A percentile compares a stretch with the other conserved stretches of the same genome.
These are phyloP conservation scores for Cottus gobio DNA, from an alignment of 2,113 vertebrate genomes.

Conservation along the genomic window DNA sequence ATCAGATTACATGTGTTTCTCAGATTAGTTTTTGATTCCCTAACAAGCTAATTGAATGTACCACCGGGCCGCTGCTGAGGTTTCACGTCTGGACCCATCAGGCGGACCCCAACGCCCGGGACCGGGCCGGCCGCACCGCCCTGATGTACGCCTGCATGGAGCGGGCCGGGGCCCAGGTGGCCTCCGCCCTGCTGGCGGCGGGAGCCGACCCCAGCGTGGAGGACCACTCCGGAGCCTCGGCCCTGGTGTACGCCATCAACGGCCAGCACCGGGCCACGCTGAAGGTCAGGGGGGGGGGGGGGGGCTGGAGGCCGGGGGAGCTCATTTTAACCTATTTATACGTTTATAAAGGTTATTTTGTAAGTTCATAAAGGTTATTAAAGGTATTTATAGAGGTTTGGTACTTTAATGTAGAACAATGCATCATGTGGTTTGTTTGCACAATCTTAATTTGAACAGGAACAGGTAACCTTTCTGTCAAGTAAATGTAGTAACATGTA, in stretches of 20 bases:
- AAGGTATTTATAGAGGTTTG: too few relatives aligned
- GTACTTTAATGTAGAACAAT: too few relatives aligned
- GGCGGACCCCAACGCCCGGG: conserved; percentile 79
- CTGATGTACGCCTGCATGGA: conserved; percentile 82
- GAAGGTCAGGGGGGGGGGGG: conserved; percentile 63
- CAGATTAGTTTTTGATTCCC: too few relatives aligned
- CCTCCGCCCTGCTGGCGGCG: conserved; percentile 65
- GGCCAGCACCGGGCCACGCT: conserved; percentile 73
- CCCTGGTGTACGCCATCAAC: conserved; percentile 80
- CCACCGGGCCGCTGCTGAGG: too few relatives aligned
- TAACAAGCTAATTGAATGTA: too few relatives aligned
- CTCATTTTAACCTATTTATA: not conserved
- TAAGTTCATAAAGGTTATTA: too few relatives aligned
- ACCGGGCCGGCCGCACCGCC: conserved; percentile 76
- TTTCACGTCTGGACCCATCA: not conserved
- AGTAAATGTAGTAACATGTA: not conserved
- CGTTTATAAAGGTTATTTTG: too few relatives aligned
- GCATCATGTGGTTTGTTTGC: not conserved
- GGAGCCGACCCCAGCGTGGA: conserved; percentile 80
- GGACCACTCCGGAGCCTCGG: conserved; percentile 78
- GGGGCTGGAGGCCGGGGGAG: not conserved
- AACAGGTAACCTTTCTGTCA: not conserved
- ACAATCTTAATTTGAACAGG: not conserved
- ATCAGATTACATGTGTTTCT: not conserved
- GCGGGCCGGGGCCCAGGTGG: conserved; percentile 71